Conservation (phyloP, 2,797 vertebrate species). For the Rhinogobio ventralis region DNA sequence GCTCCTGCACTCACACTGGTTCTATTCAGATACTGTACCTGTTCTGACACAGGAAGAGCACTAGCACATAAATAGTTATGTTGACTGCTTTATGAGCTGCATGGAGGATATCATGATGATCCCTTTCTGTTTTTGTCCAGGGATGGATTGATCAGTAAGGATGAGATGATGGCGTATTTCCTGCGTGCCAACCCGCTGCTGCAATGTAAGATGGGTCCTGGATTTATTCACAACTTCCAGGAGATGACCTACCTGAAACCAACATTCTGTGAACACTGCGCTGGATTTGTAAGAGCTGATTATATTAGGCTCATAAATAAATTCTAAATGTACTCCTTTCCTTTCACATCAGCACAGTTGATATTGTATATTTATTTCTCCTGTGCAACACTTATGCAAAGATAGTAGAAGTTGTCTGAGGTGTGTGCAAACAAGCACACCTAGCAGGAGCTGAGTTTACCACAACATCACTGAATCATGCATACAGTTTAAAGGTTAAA, state of each 20-base stretch:
- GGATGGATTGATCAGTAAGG: slow-evolving; percentile 96
- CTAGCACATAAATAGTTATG: not conserved
- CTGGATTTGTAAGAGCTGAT: slow-evolving; percentile 93
- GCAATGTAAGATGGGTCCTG: slow-evolving; percentile 95
- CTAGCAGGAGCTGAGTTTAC: slow-evolving; percentile 7
- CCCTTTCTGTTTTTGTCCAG: slow-evolving; percentile 68
- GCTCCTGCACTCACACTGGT: not conserved
- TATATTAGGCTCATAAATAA: not conserved
- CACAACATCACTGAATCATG: slow-evolving; percentile 21
- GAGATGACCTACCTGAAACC: slow-evolving; percentile 98
- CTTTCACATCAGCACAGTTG: not conserved
- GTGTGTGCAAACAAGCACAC: not conserved
- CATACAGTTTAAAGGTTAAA: slow-evolving; percentile 31
- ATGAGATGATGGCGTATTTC: slow-evolving; percentile 98
- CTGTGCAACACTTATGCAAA: not conserved
- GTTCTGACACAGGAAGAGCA: slow-evolving; percentile 14
- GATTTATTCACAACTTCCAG: slow-evolving; percentile 95
- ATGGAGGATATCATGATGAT: not conserved
- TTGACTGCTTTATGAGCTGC: not conserved
- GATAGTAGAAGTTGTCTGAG: not conserved
- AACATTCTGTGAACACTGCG: slow-evolving; percentile 97
- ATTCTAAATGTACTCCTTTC: not conserved
- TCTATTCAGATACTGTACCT: not conserved
- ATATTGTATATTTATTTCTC: not conserved
- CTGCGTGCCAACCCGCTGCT: slow-evolving; percentile 93